Base-by-base conservation (phyloP, 1,140 invertebrate species). In the Heliconius eleuchia region DNA sequence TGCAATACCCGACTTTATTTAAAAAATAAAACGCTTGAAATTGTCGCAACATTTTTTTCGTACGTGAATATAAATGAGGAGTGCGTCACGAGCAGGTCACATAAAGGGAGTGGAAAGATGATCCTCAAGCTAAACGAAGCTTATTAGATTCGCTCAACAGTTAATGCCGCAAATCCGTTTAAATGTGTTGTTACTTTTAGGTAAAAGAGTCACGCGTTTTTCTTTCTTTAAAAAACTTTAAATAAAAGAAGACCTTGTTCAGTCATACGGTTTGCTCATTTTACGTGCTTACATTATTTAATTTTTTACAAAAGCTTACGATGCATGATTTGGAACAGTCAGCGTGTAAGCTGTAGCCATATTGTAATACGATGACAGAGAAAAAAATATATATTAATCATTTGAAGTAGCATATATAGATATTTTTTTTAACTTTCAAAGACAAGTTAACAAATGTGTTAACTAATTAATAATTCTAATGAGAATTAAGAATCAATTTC, bases 121-220 rank as follows among this genome's bases (percentile, higher is more conserved):
- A 77, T 73, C 19, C 72, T 80, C 34, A 42, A 74, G 46, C 52
- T 57, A 79, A 73, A 79, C 78, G 74, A 80, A 55, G 76, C 81
- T 82, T 79, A 79, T 82, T 79, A 79, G 72, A 79, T 82, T 72
- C 42, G 70, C 74, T 77, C 23, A 77, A 75, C 60, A 77, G 81
- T 77, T 71, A 79, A 79, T 74, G 75, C 60, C 34, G 60, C 55
- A 79, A 81, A 77, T 71, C 19, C 57, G 57, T 77, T 82, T 77
- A 74, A 74, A 57, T 74, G 76, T 70, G 46, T 46, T 70, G 52
- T 37, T 71, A 46, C 74, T 82, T 71, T 79, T 70, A 77, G 50
- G 77, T 76, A 83, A 79, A 79, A 77, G 75, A 77, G 80, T 81
- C 81, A 82, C 77, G 80, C 72, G 52, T 77, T 76, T 78, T 78